Percentiles rank a stretch among this genome's conserved stretches.
Evolutionary conservation across 1,140 invertebrate species (phyloP).

Genomic region (Cyclina sinensis): DNA sequence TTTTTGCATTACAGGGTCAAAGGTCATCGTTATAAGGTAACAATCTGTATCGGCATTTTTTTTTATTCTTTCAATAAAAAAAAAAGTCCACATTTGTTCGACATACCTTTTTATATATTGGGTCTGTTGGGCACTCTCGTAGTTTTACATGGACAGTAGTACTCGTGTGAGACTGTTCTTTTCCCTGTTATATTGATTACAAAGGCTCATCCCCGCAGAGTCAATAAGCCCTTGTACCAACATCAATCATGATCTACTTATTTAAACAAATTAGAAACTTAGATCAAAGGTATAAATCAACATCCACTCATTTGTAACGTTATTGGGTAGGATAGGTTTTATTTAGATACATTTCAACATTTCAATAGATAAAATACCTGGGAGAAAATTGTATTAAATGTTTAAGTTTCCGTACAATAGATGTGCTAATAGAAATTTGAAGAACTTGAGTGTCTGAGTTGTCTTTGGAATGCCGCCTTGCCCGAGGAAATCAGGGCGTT

Average conservation of each 20-base stretch:
- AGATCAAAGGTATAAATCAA: conserved; percentile 9
- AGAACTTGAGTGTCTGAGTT: neutral
- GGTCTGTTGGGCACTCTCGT: too few relatives aligned
- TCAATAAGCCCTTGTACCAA: conserved; percentile 13
- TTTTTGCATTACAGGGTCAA: too few relatives aligned
- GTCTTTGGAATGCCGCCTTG: neutral
- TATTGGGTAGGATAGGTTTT: conserved; percentile 32
- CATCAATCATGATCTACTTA: conserved; percentile 19
- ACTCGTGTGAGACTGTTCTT: too few relatives aligned
- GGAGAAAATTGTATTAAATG: conserved; percentile 36
- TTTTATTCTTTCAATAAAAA: too few relatives aligned
- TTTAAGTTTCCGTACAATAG: neutral
- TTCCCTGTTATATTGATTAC: neutral
- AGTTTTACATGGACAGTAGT: too few relatives aligned
- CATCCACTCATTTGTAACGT: conserved; percentile 1
- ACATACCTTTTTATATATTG: too few relatives aligned
- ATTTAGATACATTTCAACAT: conserved; percentile 14
- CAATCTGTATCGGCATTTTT: too few relatives aligned
- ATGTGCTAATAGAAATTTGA: conserved; percentile 34
- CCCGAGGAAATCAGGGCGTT: neutral
- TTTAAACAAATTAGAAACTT: conserved; percentile 16
- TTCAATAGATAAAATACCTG: conserved; percentile 8
- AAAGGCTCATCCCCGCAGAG: neutral
- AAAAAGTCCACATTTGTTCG: too few relatives aligned
- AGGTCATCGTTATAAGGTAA: too few relatives aligned